These are phyloP conservation scores for Gouania willdenowi DNA, from an alignment of 2,797 vertebrate genomes.

Conservation along the genomic window DNA sequence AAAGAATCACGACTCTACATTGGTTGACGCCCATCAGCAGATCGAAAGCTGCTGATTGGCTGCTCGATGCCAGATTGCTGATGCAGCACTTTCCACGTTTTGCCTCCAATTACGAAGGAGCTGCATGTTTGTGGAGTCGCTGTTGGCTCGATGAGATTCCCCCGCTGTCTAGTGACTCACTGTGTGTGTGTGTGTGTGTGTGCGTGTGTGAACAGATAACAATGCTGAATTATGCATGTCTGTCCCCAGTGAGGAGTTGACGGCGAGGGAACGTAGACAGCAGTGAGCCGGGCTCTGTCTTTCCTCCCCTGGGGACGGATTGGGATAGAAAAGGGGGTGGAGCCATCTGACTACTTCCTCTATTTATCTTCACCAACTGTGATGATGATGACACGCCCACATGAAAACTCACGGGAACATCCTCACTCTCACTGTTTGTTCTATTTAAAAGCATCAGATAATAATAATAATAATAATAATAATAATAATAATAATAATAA, in stretches of 20 bases:
- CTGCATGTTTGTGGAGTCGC: conserved; percentile 59
- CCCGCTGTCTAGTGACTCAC: conserved; percentile 38
- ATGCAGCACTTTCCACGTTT: conserved; percentile 49
- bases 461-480: too few relatives aligned
- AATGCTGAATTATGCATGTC: conserved; percentile 51
- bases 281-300: too few relatives aligned
- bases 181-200: conserved; percentile 20
- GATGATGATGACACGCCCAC: too few relatives aligned
- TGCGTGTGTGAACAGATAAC: conserved; percentile 35
- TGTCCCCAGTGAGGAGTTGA: conserved; percentile 23
- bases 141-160: conserved; percentile 59
- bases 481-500: too few relatives aligned
- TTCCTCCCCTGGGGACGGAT: conserved; percentile 43
- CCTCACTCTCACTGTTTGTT: too few relatives aligned
- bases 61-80: conserved; percentile 63
- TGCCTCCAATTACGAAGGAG: conserved; percentile 66
- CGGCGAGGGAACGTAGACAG: neutral
- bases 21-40: conserved; percentile 49
- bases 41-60: conserved; percentile 59
- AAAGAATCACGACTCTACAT: too few relatives aligned
- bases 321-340: conserved; percentile 28
- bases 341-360: conserved; percentile 19
- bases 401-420: conserved; percentile 18
- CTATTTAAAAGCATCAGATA: too few relatives aligned
- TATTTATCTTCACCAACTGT: conserved; percentile 19